Base-by-base conservation (phyloP, 2,113 vertebrate species). In the Pyxicephalus adspersus region DNA sequence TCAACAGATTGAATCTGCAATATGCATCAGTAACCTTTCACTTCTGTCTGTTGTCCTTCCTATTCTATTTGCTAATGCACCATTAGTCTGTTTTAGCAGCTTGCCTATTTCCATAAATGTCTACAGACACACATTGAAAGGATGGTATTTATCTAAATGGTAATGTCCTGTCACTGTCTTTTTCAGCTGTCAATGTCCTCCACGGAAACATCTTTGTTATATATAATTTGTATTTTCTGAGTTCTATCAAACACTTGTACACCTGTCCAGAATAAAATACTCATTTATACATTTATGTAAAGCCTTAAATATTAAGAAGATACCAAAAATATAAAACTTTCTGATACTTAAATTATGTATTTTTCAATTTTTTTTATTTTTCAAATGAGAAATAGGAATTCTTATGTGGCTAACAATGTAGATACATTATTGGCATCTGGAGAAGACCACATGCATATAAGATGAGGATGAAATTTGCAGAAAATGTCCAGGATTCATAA, bases 41-140 rank as follows among this genome's bases (percentile, higher is more conserved):
- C 38, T 45, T 45, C 38, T 45, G 38, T 45, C 54, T 29, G 19
- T 57, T 72, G 52, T 73, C 52, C 50, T 57, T 58, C 38, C 11
- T 71, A 57, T 23, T 15, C 70, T 54, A 8, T 16, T 57, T 57
- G 70, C n/a, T 58, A 73, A 34, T 57, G 70, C 28, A 57, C 57
- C 70, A 34, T 25, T 58, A 73, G 28, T 73, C 17, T 73, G 70
- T 57, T 5, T 58, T 20, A 31, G 7, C 57, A 34, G 70, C 11
- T 73, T n/a, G 29, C 9, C 2, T 4, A 54, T 54, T 34, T 73
- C 70, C 52, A 73, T 73, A 19, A 73, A 34, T 58, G 70, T 73
- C 52, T 58, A 31, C 26, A 58, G 26, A 73, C 26, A 58, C 52
- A 58, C 26, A 31, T 2, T 29, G 25, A 28, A 52, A 5, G 66